phyloP scores from a whole-genome alignment of 2,888 invertebrate species.

The Eurytoma adleriae region DNA sequence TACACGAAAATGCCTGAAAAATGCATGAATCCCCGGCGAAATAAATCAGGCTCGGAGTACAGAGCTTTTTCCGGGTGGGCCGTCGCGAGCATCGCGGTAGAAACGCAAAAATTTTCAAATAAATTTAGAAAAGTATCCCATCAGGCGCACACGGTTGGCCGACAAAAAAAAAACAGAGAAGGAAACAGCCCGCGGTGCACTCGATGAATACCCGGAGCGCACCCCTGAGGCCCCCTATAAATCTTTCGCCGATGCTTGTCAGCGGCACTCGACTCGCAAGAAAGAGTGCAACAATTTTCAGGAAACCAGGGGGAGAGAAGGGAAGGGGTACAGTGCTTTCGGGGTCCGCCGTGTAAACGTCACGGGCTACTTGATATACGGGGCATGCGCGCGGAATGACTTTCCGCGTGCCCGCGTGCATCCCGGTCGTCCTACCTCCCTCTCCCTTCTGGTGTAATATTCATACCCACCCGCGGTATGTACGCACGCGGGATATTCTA shows the following conservation, averaged over 20 bases:
- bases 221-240: neutral
- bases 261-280: conserved; percentile 8
- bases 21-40: too few relatives aligned
- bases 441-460: conserved; percentile 15
- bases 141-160: neutral
- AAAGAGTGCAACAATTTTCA: conserved; percentile 47
- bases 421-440: neutral
- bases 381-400: conserved; percentile 38
- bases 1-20: too few relatives aligned
- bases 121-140: neutral
- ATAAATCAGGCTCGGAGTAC: too few relatives aligned
- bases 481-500: conserved; percentile 30
- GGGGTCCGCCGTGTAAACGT: conserved; percentile 40
- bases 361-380: conserved; percentile 48
- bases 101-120: too few relatives aligned
- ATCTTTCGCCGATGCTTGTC: neutral
- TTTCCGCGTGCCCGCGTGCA: neutral
- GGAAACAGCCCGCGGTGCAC: neutral
- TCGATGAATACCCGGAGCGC: neutral
- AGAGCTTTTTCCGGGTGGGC: too few relatives aligned
- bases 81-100: too few relatives aligned
- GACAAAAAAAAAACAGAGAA: neutral
- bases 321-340: neutral
- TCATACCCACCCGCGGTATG: conserved; percentile 8
- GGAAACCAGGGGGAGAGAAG: neutral